Base-by-base conservation (phyloP, 92 coral and sea anemone species). In the Porites cylindrica region DNA sequence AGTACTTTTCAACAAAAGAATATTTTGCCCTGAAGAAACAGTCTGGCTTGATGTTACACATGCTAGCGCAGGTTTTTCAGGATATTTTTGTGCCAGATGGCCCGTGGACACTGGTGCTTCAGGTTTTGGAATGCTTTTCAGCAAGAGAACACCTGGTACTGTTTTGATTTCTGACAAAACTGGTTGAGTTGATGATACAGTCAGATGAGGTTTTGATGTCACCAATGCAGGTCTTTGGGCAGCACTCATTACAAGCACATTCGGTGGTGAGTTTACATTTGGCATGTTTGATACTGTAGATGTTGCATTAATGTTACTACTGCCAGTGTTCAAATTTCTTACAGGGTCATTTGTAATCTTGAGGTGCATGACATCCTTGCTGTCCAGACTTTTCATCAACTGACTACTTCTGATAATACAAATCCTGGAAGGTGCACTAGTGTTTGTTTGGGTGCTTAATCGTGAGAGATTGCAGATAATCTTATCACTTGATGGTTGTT, bases 341-440 rank as follows among this genome's bases (percentile, higher is more conserved):
- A 90, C 68, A 2, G 78, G 82, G 69, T 94, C 91, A 66, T 88
- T 92, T 66, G 94, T 80, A 69, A 94, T 94, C 78, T 90, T 92
- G 66, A 94, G 79, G 64, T 90, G 98, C 68, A 82, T 91, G 56
- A 94, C 98, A 85, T 92, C 89, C 80, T 94, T 94, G 66, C 98
- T 94, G 58, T 92, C 96, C 78, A 94, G 82, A 53, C 85, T 86
- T 70, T 90, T 92, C 82, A 92, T 67, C 7, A 90, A 85, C 70
- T 81, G 88, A 7, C 75, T 77, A 50, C 89, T 92, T 50, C 94
- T 92, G 11, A 94, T 86, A 71, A 94, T 68, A 23, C 76, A 82
- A 78, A 94, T 82, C 61, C 87, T 85, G 19, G 86, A 29, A 7
- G 90, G 20, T 10, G 70, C 38, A 8, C 86, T 84, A 26, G 88